Evolutionary conservation across 2,888 invertebrate species (phyloP).

Genomic region (Mesopsocus fuscifrons): DNA sequence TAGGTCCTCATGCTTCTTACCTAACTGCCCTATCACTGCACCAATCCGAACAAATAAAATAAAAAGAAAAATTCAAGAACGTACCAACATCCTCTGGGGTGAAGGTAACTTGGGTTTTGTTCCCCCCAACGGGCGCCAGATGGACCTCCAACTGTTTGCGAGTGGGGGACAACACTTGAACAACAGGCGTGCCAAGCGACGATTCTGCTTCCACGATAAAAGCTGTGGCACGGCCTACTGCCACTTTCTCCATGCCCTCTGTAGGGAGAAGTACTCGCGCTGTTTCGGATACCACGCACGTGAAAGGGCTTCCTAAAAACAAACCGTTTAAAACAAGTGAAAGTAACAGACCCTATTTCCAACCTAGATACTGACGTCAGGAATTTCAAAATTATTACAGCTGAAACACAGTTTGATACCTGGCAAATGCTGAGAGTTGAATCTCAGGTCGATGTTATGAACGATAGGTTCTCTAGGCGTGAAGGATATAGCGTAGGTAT

Average conservation of each 20-base stretch:
- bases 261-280: slow-evolving; percentile 63
- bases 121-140: slow-evolving; percentile 19
- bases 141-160: slow-evolving; percentile 22
- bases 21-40: no score
- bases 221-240: slow-evolving; percentile 63
- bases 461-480: slow-evolving; percentile 79
- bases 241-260: slow-evolving; percentile 74
- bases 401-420: no score
- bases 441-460: slow-evolving; percentile 86
- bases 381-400: no score
- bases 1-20: no score
- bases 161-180: slow-evolving; percentile 42
- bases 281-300: slow-evolving; percentile 58
- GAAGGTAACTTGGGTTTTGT: slow-evolving; percentile 33
- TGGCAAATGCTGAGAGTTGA: slow-evolving; percentile 91
- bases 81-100: slow-evolving; percentile 72
- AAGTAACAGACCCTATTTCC: no score
- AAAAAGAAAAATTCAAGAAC: no score
- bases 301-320: slow-evolving; percentile 55
- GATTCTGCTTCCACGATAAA: slow-evolving; percentile 77
- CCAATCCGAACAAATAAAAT: no score
- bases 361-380: no score
- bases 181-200: slow-evolving; percentile 37
- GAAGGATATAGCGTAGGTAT: slow-evolving; percentile 92
- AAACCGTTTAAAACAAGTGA: no score